Conservation (phyloP, 2,888 invertebrate genomes). For the Cheilosia scutellata region DNA sequence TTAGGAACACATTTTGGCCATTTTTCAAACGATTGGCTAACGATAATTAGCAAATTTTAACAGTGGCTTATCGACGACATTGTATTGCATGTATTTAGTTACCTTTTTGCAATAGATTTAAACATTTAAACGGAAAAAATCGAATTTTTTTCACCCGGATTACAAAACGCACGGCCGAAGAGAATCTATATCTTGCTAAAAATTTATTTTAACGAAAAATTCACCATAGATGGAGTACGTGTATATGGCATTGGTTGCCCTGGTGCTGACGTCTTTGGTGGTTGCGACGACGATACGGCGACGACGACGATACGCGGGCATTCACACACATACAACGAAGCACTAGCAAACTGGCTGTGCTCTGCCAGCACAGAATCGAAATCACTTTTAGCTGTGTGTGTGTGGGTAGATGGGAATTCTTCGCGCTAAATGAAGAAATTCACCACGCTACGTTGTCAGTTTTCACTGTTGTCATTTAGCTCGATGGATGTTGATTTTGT, state of each 20-base stretch:
- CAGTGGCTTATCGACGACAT: conserved; percentile 75
- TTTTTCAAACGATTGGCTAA: conserved; percentile 43
- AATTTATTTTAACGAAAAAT: conserved; percentile 78
- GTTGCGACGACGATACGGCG: conserved; percentile 49
- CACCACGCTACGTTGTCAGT: conserved; percentile 66
- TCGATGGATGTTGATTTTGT: background rate
- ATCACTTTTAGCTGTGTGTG: conserved; percentile 26
- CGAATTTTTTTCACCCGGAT: conserved; percentile 80
- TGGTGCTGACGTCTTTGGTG: conserved; percentile 76
- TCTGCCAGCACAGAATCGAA: background rate
- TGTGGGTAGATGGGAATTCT: conserved; percentile 44
- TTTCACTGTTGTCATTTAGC: conserved; percentile 37
- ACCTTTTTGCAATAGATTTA: conserved; percentile 80
- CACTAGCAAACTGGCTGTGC: conserved; percentile 35
- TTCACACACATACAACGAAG: conserved; percentile 28
- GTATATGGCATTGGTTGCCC: conserved; percentile 74
- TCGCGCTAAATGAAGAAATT: conserved; percentile 58
- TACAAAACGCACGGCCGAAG: conserved; percentile 81
- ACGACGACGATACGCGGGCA: conserved; percentile 47
- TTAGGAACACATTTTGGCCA: conserved; percentile 41
- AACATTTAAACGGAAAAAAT: conserved; percentile 79
- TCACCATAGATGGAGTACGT: conserved; percentile 76
- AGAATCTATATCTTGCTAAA: conserved; percentile 80
- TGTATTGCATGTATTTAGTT: conserved; percentile 76
- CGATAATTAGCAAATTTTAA: conserved; percentile 67